These are phyloP conservation scores for Myotis vivesi DNA, from an alignment of 2,797 vertebrate genomes.

Conservation along the genomic window DNA sequence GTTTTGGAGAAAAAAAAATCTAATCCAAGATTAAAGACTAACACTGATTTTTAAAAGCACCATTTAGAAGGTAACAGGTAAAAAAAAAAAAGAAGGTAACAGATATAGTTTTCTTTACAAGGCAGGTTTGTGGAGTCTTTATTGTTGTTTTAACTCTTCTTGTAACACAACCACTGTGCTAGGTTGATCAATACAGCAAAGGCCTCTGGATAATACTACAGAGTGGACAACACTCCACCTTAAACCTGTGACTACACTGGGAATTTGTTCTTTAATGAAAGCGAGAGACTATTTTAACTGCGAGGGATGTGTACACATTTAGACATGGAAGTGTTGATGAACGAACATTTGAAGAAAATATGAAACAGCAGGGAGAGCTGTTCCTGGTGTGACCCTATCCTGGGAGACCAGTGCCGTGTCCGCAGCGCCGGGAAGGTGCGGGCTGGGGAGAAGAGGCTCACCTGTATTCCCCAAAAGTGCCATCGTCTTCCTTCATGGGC, in stretches of 20 bases:
- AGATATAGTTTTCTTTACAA: background rate
- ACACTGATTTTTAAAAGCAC: background rate
- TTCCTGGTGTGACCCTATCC: background rate
- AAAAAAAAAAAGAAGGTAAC: background rate
- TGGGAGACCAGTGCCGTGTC: accelerated
- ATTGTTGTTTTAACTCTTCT: background rate
- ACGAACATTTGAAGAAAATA: background rate
- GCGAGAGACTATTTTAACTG: background rate
- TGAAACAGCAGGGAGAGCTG: background rate
- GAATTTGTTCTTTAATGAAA: slow-evolving; percentile 31
- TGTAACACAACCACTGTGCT: background rate
- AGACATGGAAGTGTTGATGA: background rate
- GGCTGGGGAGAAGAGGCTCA: slow-evolving; percentile 83
- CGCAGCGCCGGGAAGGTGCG: background rate
- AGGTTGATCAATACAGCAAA: background rate
- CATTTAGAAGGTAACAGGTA: background rate
- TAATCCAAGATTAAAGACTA: background rate
- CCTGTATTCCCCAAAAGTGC: slow-evolving; percentile 99
- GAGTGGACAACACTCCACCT: background rate
- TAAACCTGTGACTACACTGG: background rate
- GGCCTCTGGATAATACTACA: background rate
- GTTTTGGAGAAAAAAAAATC: slow-evolving; percentile 18
- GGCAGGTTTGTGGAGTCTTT: background rate
- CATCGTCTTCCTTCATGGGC: slow-evolving; percentile 99
- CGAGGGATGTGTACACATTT: background rate